Percentiles rank a stretch among this genome's conserved stretches.
Evolutionary conservation across 2,797 vertebrate genomes (phyloP).

Genomic region (Tamandua tetradactyla): DNA sequence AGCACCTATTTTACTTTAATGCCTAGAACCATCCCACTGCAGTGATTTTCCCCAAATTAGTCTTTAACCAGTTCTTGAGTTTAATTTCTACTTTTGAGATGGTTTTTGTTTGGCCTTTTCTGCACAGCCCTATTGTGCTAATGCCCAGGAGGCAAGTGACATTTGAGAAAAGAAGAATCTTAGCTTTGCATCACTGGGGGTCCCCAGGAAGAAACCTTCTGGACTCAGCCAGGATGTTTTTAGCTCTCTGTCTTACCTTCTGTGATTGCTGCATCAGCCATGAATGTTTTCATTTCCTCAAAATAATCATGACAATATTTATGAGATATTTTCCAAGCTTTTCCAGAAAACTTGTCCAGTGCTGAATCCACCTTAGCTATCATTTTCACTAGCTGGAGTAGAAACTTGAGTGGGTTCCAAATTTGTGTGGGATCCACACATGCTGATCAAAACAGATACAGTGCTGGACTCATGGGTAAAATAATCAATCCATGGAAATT

Average conservation of each 20-base stretch:
- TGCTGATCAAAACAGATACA: background rate
- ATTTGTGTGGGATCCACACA: no score
- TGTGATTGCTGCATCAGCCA: background rate
- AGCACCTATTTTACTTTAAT: background rate
- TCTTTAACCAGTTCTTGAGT: background rate
- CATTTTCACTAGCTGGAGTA: background rate
- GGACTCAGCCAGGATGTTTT: background rate
- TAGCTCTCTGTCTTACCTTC: background rate
- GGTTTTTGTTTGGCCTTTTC: background rate
- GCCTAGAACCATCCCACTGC: background rate
- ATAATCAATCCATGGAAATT: background rate
- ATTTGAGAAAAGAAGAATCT: background rate
- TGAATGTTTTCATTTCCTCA: background rate
- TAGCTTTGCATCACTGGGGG: background rate
- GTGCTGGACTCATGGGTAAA: background rate
- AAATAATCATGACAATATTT: background rate
- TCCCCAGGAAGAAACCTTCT: no score
- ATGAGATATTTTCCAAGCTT: background rate
- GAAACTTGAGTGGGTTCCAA: background rate
- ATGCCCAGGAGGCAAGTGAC: background rate
- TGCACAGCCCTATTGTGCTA: accelerated
- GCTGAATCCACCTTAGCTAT: background rate
- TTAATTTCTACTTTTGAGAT: background rate
- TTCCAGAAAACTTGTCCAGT: background rate
- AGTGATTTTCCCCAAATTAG: background rate